Evolutionary conservation across 2,113 vertebrate species (phyloP).

Genomic region (Hucho hucho): DNA sequence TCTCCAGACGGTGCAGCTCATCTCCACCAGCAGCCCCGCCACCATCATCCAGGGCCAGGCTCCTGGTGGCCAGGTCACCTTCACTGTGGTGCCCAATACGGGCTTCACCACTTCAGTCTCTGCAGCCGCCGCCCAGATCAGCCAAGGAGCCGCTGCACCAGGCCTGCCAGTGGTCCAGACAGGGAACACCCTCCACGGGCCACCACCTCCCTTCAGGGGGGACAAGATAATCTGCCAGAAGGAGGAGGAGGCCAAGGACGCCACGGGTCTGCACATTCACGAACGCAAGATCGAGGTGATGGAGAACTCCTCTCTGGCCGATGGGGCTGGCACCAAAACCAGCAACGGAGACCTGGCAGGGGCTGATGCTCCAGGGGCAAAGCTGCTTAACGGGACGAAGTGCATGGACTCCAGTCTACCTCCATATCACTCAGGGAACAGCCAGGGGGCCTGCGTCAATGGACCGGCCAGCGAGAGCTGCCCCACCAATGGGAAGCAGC

Average conservation of each 20-base stretch:
- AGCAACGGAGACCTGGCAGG: constrained; percentile 90
- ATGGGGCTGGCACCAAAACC: constrained; percentile 78
- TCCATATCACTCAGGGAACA: constrained; percentile 99
- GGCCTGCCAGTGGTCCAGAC: constrained; percentile 75
- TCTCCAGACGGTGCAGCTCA: constrained; percentile 90
- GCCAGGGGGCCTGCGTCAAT: constrained; percentile 88
- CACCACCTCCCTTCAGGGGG: constrained; percentile 89
- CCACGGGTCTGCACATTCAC: constrained; percentile 95
- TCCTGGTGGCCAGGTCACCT: constrained; percentile 92
- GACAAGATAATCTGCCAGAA: constrained; percentile 99
- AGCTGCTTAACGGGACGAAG: constrained; percentile 96
- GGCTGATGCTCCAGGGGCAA: constrained; percentile 63
- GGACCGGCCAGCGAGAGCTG: constrained; percentile 85
- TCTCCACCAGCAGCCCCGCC: constrained; percentile 86
- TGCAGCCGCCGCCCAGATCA: constrained; percentile 83
- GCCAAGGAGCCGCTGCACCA: constrained; percentile 85
- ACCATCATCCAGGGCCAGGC: constrained; percentile 90
- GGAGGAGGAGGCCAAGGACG: constrained; percentile 99
- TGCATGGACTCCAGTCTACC: constrained; percentile 97
- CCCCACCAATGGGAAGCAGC: constrained; percentile 86
- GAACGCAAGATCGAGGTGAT: constrained; percentile 98
- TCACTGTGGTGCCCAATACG: constrained; percentile 98
- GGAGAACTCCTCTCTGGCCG: constrained; percentile 93
- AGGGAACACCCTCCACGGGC: constrained; percentile 73
- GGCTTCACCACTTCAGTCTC: constrained; percentile 85